Evolutionary conservation across 1,140 invertebrate species (phyloP).

Genomic region (Idris sp.): DNA sequence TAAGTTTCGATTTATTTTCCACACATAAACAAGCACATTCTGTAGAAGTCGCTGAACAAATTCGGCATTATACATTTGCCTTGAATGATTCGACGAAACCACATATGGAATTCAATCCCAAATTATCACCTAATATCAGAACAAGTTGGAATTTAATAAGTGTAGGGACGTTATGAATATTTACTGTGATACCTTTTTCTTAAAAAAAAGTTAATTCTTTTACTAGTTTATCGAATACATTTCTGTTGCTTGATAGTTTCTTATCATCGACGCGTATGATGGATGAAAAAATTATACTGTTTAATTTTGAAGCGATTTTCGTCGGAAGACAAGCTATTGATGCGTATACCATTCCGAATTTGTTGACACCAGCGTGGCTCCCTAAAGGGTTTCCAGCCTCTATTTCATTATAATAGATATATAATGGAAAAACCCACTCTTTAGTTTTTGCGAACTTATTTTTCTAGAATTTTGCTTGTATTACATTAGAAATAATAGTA

Average conservation of each 20-base stretch:
- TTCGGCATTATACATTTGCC: no score
- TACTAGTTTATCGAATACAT: constrained; percentile 16
- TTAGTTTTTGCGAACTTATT: no score
- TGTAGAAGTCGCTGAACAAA: no score
- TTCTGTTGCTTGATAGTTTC: constrained; percentile 7
- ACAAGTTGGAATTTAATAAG: constrained; percentile 14
- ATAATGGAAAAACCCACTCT: neutral
- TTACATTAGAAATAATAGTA: no score
- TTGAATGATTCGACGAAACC: constrained; percentile 1
- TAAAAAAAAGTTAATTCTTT: constrained; percentile 17
- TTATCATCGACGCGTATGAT: constrained; percentile 15
- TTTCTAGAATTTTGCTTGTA: no score
- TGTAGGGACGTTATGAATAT: neutral
- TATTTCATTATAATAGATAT: neutral
- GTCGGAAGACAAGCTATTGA: neutral
- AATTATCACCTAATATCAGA: no score
- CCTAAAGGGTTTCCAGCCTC: constrained; percentile 1
- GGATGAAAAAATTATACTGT: constrained; percentile 17
- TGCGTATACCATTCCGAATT: neutral
- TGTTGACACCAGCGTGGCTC: neutral
- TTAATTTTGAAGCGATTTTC: constrained; percentile 4
- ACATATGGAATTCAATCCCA: neutral
- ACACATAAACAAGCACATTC: no score
- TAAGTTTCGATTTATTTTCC: no score
- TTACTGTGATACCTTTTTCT: constrained; percentile 6